phyloP scores from a whole-genome alignment of 2,113 vertebrate species.

The Phylloscopus trochilus region DNA sequence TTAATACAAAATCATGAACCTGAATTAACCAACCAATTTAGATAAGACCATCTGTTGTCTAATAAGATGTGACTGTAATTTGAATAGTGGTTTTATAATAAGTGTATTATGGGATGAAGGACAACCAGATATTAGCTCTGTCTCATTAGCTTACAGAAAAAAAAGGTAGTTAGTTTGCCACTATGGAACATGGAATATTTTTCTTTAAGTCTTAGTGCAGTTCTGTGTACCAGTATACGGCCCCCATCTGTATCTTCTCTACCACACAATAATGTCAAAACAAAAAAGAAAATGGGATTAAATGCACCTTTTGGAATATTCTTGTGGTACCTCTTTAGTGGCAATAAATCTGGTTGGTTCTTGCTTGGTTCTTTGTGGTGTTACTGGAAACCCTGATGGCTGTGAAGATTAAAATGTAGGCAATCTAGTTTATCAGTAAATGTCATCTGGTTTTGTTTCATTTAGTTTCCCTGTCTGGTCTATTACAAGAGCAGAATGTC shows the following conservation, averaged over 20 bases:
- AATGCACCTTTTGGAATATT: neutral
- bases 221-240: neutral
- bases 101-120: slow-evolving; percentile 30
- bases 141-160: slow-evolving; percentile 10
- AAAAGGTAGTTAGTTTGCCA: neutral
- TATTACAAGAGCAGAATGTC: neutral
- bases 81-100: slow-evolving; percentile 32
- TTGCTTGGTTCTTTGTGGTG: neutral
- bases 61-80: slow-evolving; percentile 50
- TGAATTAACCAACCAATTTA: slow-evolving; percentile 57
- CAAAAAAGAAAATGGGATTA: neutral
- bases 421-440: neutral
- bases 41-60: slow-evolving; percentile 53
- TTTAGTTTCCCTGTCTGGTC: neutral
- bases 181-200: neutral
- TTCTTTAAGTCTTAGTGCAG: neutral
- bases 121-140: slow-evolving; percentile 39
- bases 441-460: neutral
- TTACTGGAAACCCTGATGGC: neutral
- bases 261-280: neutral
- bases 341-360: neutral
- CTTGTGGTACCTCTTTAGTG: neutral
- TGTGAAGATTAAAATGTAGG: neutral
- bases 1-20: slow-evolving; percentile 36
- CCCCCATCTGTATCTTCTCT: neutral